A percentile compares a stretch with the other conserved stretches of the same genome.
Conservation (phyloP, 2,113 vertebrate species). For the Ictalurus furcatus region DNA sequence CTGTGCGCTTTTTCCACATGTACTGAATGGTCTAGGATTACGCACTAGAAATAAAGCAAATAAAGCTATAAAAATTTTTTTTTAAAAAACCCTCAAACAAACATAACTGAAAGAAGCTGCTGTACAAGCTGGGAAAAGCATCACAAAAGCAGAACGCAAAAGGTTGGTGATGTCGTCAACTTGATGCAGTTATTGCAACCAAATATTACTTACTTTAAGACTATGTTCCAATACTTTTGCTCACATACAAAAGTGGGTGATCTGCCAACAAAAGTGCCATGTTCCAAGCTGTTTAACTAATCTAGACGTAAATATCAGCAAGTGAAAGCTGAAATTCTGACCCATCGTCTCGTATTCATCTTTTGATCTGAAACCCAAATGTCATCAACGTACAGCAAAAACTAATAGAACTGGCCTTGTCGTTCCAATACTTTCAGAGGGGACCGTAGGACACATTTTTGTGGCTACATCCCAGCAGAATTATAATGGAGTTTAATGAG, state of each 20-base stretch:
- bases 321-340: background rate
- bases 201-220: background rate
- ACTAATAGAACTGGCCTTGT: background rate
- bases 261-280: background rate
- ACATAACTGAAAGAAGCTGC: too few species aligned
- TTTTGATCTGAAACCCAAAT: background rate
- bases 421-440: background rate
- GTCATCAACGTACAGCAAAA: background rate
- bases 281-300: background rate
- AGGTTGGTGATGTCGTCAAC: background rate
- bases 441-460: background rate
- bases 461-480: background rate
- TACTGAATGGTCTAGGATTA: background rate
- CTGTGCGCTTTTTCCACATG: background rate
- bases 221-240: background rate
- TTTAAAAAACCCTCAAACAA: too few species aligned
- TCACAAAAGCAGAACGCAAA: background rate
- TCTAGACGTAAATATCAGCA: background rate
- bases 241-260: background rate
- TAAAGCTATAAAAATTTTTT: background rate
- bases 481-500: background rate
- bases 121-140: too few species aligned
- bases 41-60: background rate
- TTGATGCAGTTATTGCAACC: background rate
- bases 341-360: background rate